Percentiles rank a stretch among this genome's conserved stretches.
Evolutionary conservation across 2,113 vertebrate genomes (phyloP).

Genomic region (Mystacornis crossleyi): DNA sequence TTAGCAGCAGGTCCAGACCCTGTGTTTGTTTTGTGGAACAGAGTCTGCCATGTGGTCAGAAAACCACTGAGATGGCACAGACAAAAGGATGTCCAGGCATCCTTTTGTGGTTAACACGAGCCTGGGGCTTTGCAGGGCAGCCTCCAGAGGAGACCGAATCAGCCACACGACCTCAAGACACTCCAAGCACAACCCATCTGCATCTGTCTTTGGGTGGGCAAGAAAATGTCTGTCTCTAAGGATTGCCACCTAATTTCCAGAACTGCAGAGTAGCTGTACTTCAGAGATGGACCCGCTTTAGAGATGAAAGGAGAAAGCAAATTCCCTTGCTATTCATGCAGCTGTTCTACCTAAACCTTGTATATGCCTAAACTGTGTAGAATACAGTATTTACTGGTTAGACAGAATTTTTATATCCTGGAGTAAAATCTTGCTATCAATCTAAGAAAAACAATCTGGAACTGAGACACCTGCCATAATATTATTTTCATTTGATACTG

Average conservation of each 20-base stretch:
- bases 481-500: conserved; percentile 16
- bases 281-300: background rate
- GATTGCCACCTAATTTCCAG: background rate
- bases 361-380: background rate
- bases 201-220: background rate
- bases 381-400: background rate
- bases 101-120: background rate
- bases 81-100: background rate
- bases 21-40: background rate
- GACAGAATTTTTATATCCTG: background rate
- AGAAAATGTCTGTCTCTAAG: background rate
- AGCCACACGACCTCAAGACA: background rate
- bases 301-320: background rate
- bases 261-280: background rate
- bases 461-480: conserved; percentile 23
- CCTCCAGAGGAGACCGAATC: background rate
- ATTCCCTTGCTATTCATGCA: background rate
- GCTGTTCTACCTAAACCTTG: background rate
- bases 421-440: background rate
- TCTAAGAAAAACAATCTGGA: conserved; percentile 36
- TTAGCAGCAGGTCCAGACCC: background rate
- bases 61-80: background rate
- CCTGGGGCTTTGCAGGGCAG: background rate
- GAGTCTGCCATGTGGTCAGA: background rate
- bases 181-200: background rate